phyloP scores from a whole-genome alignment of 2,888 invertebrate species.

The Mystacides longicornis region DNA sequence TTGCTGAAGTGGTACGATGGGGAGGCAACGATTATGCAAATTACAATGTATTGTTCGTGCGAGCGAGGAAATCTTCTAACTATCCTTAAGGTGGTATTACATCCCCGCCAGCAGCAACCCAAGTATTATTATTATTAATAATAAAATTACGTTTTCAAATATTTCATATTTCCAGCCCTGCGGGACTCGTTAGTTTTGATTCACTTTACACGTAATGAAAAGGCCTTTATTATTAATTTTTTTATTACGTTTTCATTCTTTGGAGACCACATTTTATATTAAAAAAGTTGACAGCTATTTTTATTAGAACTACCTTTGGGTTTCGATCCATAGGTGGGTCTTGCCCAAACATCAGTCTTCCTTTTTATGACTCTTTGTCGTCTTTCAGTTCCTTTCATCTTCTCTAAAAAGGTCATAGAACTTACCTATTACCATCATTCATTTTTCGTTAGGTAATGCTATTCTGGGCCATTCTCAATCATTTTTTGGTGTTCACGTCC shows the following conservation, averaged over 20 bases:
- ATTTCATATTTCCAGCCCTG: conserved; percentile 10
- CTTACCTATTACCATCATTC: too few species aligned
- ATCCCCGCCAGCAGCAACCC: not conserved
- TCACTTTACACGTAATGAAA: not conserved
- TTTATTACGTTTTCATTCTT: not conserved
- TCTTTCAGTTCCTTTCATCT: too few species aligned
- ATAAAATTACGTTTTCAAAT: conserved; percentile 18
- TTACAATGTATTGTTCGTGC: conserved; percentile 24
- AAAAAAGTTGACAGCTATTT: too few species aligned
- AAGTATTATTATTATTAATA: conserved; percentile 4
- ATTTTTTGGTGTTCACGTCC: too few species aligned
- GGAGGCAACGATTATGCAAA: conserved; percentile 25
- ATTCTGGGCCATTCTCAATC: too few species aligned
- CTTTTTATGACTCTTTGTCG: too few species aligned
- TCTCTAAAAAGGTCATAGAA: too few species aligned
- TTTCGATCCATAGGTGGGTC: too few species aligned
- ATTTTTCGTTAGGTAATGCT: too few species aligned
- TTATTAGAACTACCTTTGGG: too few species aligned
- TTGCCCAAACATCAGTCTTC: too few species aligned
- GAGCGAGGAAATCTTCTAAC: conserved; percentile 20
- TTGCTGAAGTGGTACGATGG: conserved; percentile 12
- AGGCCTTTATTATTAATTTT: not conserved
- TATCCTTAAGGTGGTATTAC: conserved; percentile 8
- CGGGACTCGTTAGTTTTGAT: not conserved
- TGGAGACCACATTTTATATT: too few species aligned